Evolutionary conservation across 2,888 invertebrate genomes (phyloP), one percentile per base, ranked within the genome.

Genomic region (Hedya salicella): DNA sequence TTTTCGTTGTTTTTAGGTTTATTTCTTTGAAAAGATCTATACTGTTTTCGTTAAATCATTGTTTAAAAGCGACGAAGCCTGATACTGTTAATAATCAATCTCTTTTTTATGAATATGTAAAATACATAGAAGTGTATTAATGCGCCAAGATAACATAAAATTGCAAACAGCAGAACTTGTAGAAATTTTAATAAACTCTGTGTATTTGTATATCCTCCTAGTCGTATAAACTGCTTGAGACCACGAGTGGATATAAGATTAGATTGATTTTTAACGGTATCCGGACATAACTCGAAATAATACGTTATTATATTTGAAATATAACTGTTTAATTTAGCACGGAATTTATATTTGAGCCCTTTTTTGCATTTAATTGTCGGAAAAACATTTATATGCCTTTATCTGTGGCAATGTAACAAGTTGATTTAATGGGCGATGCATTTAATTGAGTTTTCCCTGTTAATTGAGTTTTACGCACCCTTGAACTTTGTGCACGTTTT

Each of bases 1-100:
- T 39, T 46, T 54, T 39, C 2, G 14, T 62, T 62, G 16, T 39
- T 32, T 44, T 14, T 46, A 36, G 36, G 16, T 14, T 53, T 30
- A 19, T 46, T 62, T 46, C 13, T 44, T 44, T 21, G 16, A 16
- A 36, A 21, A n/a, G 36, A 13, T 30, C 6, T 13, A 30, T 42
- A 25, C 40, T 42, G 16, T 14, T 30, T 56, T 56, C 44, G 16
- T 44, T 56, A 9, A 44, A 44, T n/a, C 8, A 8, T 56, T 32
- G 13, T n/a, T 30, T 42, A 5, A 32, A 39, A 40, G 21, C 3
- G 39, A 40, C 40, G 9, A 5, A 2, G 9, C 36, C 25, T 25
- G 2, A 9, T 9, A 36, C 9, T 36, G 36, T 36, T 36, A 36
- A 36, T 36, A 36, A 0, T 0, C 13, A 11, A 36, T 36, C 36